Percentiles rank a stretch among this genome's conserved stretches.
Evolutionary conservation across 2,888 invertebrate genomes (phyloP).

Genomic region (Cyrtodaria siliqua): DNA sequence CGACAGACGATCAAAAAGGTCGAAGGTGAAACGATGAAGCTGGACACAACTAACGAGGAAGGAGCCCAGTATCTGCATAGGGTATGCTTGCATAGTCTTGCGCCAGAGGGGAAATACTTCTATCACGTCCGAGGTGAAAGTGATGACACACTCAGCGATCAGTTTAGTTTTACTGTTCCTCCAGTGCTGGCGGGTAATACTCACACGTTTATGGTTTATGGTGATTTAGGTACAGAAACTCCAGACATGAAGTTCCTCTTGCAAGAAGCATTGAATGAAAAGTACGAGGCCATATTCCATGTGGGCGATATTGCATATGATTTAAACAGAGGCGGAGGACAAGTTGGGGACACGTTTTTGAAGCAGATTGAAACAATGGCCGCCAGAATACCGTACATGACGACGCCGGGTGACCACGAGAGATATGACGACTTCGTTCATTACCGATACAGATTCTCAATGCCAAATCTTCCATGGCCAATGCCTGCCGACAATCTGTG

Average conservation of each 20-base stretch:
- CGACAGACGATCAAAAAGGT: constrained; percentile 47
- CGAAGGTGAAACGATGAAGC: constrained; percentile 60
- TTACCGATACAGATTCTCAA: constrained; percentile 79
- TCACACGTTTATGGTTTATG: constrained; percentile 81
- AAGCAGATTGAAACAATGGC: constrained; percentile 79
- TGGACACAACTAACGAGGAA: constrained; percentile 65
- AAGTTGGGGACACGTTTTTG: constrained; percentile 81
- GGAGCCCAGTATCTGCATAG: constrained; percentile 75
- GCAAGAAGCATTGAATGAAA: constrained; percentile 72
- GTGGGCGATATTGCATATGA: constrained; percentile 84
- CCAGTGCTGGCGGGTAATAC: constrained; percentile 67
- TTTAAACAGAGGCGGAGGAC: constrained; percentile 77
- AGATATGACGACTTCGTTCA: constrained; percentile 67
- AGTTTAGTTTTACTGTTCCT: constrained; percentile 81
- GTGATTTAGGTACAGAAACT: constrained; percentile 80
- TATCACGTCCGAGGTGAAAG: constrained; percentile 70
- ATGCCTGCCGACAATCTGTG: constrained; percentile 81
- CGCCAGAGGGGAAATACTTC: constrained; percentile 69
- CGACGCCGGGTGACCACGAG: constrained; percentile 81
- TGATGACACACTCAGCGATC: constrained; percentile 67
- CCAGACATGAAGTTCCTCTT: constrained; percentile 71
- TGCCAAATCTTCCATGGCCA: constrained; percentile 80
- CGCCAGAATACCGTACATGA: constrained; percentile 83
- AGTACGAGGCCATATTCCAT: constrained; percentile 79
- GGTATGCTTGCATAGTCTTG: constrained; percentile 68